Evolutionary conservation across 2,113 vertebrate genomes (phyloP).

Genomic region (Datnioides undecimradiatus): DNA sequence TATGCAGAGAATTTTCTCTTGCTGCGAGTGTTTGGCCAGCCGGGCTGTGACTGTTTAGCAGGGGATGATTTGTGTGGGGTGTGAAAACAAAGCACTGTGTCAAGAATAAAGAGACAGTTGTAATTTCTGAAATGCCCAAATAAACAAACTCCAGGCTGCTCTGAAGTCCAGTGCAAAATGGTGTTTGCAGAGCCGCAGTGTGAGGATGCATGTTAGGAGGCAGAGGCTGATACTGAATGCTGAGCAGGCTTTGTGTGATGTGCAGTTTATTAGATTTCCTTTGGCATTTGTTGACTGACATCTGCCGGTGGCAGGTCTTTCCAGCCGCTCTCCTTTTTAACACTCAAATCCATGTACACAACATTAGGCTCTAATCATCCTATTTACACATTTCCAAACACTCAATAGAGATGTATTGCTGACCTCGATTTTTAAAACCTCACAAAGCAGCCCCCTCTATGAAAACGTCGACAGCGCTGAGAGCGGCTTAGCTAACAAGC

Average conservation of each 20-base stretch:
- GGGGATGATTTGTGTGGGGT: constrained; percentile 36
- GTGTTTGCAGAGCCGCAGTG: constrained; percentile 33
- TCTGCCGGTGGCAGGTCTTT: constrained; percentile 13
- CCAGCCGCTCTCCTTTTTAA: constrained; percentile 16
- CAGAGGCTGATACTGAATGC: constrained; percentile 23
- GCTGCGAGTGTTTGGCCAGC: constrained; percentile 25
- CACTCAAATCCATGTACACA: constrained; percentile 42
- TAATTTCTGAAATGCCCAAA: constrained; percentile 58
- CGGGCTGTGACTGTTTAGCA: constrained; percentile 38
- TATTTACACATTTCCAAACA: constrained; percentile 59
- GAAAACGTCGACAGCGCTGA: constrained; percentile 43
- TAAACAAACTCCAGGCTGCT: constrained; percentile 37
- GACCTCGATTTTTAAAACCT: constrained; percentile 66
- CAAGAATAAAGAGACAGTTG: constrained; percentile 53
- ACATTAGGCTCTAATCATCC: constrained; percentile 54
- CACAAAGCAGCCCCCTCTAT: constrained; percentile 46
- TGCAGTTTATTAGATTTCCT: constrained; percentile 53
- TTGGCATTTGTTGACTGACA: constrained; percentile 57
- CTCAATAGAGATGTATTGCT: constrained; percentile 42
- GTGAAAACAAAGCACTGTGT: constrained; percentile 50
- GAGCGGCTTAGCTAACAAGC: constrained; percentile 78
- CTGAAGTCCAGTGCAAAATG: constrained; percentile 14
- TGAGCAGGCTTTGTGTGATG: constrained; percentile 49
- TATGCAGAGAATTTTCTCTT: background rate
- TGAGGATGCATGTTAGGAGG: constrained; percentile 24